Evolutionary conservation across 2,797 vertebrate genomes (phyloP).

Genomic region (Pangasius macronema): DNA sequence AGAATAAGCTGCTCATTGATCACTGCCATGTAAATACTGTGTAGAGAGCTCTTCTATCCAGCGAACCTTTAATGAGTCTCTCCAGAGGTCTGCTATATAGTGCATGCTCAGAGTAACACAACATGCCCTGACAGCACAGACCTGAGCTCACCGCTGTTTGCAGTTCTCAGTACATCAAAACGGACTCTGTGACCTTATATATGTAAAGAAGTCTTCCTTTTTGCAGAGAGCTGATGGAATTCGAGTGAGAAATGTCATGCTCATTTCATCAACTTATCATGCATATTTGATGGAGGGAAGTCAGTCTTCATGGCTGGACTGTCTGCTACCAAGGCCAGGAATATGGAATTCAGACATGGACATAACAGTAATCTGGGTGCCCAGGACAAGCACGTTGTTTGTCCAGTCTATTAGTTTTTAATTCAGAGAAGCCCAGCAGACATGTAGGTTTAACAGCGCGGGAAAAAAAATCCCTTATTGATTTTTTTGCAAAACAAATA

Average conservation of each 20-base stretch:
- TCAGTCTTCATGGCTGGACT: slow-evolving; percentile 10
- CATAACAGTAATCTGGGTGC: background rate
- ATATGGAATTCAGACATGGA: slow-evolving; percentile 10
- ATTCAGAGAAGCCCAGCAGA: background rate
- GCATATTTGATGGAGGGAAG: slow-evolving; percentile 45
- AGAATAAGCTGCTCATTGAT: slow-evolving; percentile 64
- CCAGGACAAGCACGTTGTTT: background rate
- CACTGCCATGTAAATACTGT: slow-evolving; percentile 65
- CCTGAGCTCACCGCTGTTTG: slow-evolving; percentile 30
- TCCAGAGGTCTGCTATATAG: slow-evolving; percentile 63
- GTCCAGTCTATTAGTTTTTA: background rate
- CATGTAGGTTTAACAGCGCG: background rate
- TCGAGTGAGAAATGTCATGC: slow-evolving; percentile 53
- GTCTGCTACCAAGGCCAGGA: slow-evolving; percentile 14
- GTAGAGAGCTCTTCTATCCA: slow-evolving; percentile 59
- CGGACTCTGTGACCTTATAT: slow-evolving; percentile 68
- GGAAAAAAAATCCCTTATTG: background rate
- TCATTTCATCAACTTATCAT: slow-evolving; percentile 41
- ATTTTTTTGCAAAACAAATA: background rate
- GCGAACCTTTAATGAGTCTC: slow-evolving; percentile 75
- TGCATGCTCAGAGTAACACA: slow-evolving; percentile 62
- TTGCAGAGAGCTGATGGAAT: slow-evolving; percentile 63
- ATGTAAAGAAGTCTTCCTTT: slow-evolving; percentile 72
- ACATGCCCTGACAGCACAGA: slow-evolving; percentile 57
- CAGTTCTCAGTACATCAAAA: slow-evolving; percentile 66